Conservation (phyloP, 2,797 vertebrate species). For the Amphiprion clarkii region DNA sequence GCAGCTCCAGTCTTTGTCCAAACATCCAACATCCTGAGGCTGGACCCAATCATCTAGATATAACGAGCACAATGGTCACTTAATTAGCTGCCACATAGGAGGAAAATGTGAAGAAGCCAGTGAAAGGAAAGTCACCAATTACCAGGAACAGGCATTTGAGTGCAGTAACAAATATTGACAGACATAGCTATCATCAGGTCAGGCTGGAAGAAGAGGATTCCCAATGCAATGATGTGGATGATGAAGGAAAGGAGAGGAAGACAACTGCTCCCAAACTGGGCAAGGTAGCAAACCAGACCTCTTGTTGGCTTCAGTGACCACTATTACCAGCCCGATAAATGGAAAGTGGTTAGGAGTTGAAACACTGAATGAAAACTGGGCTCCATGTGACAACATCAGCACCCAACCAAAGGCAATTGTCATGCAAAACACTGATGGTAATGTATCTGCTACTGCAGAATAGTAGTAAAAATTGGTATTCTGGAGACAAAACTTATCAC, state of each 20-base stretch:
- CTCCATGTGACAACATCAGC: neutral
- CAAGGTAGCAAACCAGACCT: neutral
- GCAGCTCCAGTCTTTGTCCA: neutral
- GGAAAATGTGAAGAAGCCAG: neutral
- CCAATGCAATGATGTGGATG: neutral
- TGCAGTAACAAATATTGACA: neutral
- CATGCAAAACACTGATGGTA: neutral
- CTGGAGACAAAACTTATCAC: slow-evolving; percentile 4
- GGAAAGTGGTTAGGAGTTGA: too few species aligned
- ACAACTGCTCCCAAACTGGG: neutral
- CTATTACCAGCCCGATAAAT: neutral
- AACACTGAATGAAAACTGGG: neutral
- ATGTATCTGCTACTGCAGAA: neutral
- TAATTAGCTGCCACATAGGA: neutral
- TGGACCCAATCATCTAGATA: neutral
- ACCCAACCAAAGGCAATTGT: neutral
- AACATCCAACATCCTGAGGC: neutral
- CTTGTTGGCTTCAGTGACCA: neutral
- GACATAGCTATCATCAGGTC: neutral
- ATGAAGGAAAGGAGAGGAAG: neutral
- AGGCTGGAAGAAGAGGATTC: neutral
- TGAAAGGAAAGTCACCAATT: neutral
- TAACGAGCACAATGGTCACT: neutral
- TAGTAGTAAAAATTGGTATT: neutral
- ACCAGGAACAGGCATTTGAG: neutral